Conservation (phyloP, 2,888 invertebrate genomes). For the Drymonia ruficornis region DNA sequence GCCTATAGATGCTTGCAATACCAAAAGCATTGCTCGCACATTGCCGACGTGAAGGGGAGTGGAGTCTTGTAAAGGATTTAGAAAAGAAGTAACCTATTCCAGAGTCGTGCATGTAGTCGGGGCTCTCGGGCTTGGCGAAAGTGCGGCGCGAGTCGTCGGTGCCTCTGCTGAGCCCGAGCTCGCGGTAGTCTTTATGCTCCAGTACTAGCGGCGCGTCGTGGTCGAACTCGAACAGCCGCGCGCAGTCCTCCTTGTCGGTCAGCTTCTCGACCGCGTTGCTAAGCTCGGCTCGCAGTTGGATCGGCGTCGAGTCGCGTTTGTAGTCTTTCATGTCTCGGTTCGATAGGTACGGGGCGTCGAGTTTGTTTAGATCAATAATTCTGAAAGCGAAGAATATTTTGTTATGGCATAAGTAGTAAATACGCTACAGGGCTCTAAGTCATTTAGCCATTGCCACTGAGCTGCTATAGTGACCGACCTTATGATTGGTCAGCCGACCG, state of each 20-base stretch:
- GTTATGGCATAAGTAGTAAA: no score
- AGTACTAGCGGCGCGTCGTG: conserved; percentile 81
- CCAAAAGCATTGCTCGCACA: no score
- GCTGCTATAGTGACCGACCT: no score
- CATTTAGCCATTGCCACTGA: not conserved
- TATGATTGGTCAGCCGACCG: no score
- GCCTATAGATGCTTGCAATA: no score
- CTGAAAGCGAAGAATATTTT: conserved; percentile 48
- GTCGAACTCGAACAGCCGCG: conserved; percentile 84
- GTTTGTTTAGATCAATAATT: conserved; percentile 81
- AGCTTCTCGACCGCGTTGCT: conserved; percentile 77
- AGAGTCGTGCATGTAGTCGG: conserved; percentile 83
- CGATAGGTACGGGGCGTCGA: conserved; percentile 72
- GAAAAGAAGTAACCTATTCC: conserved; percentile 75
- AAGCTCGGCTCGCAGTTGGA: conserved; percentile 54
- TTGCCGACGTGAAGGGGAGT: no score
- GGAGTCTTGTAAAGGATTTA: not conserved
- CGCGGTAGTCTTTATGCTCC: conserved; percentile 78
- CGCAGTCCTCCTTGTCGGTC: conserved; percentile 76
- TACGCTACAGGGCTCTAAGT: no score
- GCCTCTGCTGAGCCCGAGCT: conserved; percentile 78
- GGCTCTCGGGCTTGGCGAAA: conserved; percentile 78
- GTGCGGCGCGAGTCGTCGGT: conserved; percentile 80
- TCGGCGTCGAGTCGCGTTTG: conserved; percentile 63
- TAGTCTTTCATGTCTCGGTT: conserved; percentile 71